Evolutionary conservation across 2,113 vertebrate genomes (phyloP).

Genomic region (Anser brachyrhynchus): DNA sequence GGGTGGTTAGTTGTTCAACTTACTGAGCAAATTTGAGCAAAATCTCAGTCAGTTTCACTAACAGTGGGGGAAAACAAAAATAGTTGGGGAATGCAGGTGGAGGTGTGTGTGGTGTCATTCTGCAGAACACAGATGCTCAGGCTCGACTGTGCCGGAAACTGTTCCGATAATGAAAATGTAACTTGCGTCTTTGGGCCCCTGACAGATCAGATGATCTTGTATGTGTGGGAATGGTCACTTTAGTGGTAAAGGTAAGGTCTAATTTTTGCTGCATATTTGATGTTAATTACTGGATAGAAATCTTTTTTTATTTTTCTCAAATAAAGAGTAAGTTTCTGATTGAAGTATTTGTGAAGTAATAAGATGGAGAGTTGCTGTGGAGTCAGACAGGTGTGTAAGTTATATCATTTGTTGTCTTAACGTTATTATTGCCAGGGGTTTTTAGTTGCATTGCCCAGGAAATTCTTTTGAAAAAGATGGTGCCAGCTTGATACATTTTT

Average conservation of each 20-base stretch:
- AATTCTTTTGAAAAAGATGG: background rate
- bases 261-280: background rate
- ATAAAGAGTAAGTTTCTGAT: background rate
- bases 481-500: conserved; percentile 19
- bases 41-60: background rate
- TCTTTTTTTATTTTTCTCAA: background rate
- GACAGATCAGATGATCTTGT: background rate
- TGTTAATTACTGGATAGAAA: background rate
- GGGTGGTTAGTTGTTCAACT: background rate
- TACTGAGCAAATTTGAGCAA: background rate
- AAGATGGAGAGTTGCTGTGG: background rate
- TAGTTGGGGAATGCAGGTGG: background rate
- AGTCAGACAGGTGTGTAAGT: conserved; percentile 8
- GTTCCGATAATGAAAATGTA: background rate
- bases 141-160: background rate
- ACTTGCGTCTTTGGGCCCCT: background rate
- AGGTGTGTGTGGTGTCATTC: background rate
- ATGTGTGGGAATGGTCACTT: background rate
- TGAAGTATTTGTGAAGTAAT: background rate
- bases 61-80: background rate
- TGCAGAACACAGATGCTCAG: background rate
- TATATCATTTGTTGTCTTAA: background rate
- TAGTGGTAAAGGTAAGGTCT: background rate
- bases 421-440: background rate
- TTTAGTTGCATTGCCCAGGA: background rate